Evolutionary conservation across 2,888 invertebrate species (phyloP).

Genomic region (Megaustenia siamemsis): DNA sequence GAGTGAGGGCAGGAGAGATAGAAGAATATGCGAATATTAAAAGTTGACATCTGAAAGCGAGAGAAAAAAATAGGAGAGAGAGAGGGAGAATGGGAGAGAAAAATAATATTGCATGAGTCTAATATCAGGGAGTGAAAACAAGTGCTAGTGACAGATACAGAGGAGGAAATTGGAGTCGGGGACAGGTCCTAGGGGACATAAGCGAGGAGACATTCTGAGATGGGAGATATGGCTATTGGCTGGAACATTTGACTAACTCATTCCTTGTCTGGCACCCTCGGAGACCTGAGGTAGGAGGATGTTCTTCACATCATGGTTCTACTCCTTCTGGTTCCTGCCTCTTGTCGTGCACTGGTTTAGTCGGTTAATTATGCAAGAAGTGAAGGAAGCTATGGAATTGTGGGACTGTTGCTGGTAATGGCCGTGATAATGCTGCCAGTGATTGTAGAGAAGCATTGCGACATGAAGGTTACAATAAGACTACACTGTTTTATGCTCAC

Average conservation of each 20-base stretch:
- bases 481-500: too few species aligned
- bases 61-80: neutral
- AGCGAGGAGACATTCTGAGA: conserved; percentile 16
- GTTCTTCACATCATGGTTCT: too few species aligned
- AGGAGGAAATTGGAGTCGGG: conserved; percentile 17
- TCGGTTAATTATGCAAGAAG: too few species aligned
- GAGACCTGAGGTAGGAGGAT: neutral
- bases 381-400: too few species aligned
- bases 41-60: neutral
- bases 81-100: neutral
- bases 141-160: conserved; percentile 33
- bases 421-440: too few species aligned
- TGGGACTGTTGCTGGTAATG: too few species aligned
- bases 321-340: neutral
- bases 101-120: conserved; percentile 8
- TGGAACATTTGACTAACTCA: conserved; percentile 34
- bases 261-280: neutral
- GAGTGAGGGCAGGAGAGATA: neutral
- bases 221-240: conserved; percentile 24
- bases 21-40: neutral
- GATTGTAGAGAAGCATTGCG: too few species aligned
- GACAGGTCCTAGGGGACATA: neutral
- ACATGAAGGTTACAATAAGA: too few species aligned
- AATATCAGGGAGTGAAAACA: conserved; percentile 7
- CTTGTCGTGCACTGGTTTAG: neutral